phyloP scores from a whole-genome alignment of 2,113 vertebrate species.

The Phrynosoma blainvillii region DNA sequence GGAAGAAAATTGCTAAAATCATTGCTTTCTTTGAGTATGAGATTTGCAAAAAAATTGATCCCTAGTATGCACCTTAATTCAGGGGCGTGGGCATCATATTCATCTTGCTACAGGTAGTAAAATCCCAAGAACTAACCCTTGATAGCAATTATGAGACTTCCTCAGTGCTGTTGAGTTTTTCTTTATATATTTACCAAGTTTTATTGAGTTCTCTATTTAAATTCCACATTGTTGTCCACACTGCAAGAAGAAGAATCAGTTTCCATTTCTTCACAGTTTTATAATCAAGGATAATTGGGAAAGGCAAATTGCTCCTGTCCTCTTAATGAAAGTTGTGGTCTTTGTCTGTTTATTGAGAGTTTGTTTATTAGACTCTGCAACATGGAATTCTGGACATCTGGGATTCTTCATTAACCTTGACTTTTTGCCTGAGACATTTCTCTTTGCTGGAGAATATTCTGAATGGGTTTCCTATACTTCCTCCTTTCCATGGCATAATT shows the following conservation, averaged over 20 bases:
- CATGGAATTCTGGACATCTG: neutral
- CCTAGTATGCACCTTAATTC: neutral
- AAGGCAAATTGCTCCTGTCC: neutral
- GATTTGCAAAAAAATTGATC: neutral
- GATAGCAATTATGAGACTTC: neutral
- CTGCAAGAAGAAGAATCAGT: neutral
- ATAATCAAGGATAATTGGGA: neutral
- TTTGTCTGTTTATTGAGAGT: neutral
- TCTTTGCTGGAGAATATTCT: neutral
- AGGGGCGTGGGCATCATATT: neutral
- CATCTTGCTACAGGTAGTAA: neutral
- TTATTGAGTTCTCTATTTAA: neutral
- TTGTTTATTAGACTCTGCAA: neutral
- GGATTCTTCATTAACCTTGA: neutral
- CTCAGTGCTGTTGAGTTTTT: too few relatives aligned
- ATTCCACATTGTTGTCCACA: neutral
- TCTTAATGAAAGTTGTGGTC: neutral
- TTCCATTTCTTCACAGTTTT: slow-evolving; percentile 6
- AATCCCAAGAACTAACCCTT: neutral
- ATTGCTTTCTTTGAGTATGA: too few relatives aligned
- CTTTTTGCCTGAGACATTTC: neutral
- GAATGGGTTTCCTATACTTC: neutral
- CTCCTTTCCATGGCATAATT: neutral
- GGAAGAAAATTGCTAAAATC: too few relatives aligned
- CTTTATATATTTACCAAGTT: neutral